Evolutionary conservation across 2,797 vertebrate genomes (phyloP).

Genomic region (Alfaro cultratus): DNA sequence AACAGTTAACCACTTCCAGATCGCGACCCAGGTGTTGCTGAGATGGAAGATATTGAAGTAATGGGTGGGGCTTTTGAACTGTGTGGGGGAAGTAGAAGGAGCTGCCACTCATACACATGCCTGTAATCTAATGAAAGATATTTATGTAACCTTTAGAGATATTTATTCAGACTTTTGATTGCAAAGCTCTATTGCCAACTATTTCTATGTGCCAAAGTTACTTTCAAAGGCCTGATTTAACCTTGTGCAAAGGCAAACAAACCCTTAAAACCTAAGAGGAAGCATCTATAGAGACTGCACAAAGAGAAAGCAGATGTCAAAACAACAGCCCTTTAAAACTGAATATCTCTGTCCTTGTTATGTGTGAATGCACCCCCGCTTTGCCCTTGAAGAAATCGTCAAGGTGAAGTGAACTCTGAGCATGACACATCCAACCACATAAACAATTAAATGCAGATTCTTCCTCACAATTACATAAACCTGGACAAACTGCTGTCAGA

Average conservation of each 20-base stretch:
- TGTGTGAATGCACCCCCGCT: slow-evolving; percentile 15
- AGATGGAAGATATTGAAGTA: slow-evolving; percentile 10
- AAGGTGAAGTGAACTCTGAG: slow-evolving; percentile 37
- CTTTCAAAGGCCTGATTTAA: slow-evolving; percentile 44
- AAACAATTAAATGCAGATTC: slow-evolving; percentile 24
- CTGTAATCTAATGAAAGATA: not conserved
- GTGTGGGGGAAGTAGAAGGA: not conserved
- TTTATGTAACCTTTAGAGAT: not conserved
- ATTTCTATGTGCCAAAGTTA: slow-evolving; percentile 26
- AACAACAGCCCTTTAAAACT: slow-evolving; percentile 42
- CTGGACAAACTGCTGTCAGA: slow-evolving; percentile 17
- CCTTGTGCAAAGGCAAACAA: slow-evolving; percentile 49
- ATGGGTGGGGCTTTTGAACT: not conserved
- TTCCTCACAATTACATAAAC: slow-evolving; percentile 30
- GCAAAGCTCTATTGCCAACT: slow-evolving; percentile 11
- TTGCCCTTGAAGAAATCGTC: slow-evolving; percentile 37
- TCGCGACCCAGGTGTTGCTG: slow-evolving; percentile 37
- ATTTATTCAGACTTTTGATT: slow-evolving; percentile 16
- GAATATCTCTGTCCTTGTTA: slow-evolving; percentile 20
- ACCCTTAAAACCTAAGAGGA: slow-evolving; percentile 38
- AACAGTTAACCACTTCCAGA: slow-evolving; percentile 69
- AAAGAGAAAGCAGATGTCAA: slow-evolving; percentile 54
- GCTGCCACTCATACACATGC: not conserved
- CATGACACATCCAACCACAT: slow-evolving; percentile 22
- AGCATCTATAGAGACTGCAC: slow-evolving; percentile 29